Conservation (phyloP, 2,113 vertebrate species). For the Suncus etruscus region DNA sequence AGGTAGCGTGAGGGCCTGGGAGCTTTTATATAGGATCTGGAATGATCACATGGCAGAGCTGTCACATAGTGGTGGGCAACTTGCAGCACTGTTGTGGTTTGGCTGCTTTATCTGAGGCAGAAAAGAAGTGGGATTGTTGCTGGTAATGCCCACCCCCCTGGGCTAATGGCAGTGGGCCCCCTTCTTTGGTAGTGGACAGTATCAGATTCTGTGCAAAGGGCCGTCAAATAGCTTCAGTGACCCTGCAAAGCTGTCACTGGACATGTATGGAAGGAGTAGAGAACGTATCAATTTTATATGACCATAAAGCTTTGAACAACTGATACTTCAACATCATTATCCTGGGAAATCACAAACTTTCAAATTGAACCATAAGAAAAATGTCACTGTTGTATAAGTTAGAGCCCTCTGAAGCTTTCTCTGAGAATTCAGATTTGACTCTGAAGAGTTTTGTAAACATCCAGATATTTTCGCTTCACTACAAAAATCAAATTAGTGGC, state of each 20-base stretch:
- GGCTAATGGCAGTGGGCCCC: background rate
- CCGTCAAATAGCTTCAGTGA: no score
- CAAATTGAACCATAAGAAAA: background rate
- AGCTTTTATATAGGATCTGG: no score
- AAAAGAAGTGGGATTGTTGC: background rate
- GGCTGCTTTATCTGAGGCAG: slow-evolving; percentile 14
- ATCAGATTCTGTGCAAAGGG: background rate
- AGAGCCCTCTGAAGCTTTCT: background rate
- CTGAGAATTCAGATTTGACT: background rate
- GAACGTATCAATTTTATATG: background rate
- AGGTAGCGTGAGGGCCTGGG: background rate
- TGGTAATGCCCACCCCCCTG: background rate
- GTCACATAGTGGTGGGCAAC: background rate
- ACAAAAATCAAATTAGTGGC: background rate
- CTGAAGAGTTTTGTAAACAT: background rate
- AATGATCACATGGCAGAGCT: background rate
- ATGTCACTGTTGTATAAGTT: background rate
- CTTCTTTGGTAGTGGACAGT: background rate
- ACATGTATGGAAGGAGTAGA: background rate
- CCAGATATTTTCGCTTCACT: slow-evolving; percentile 11
- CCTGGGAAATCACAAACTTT: background rate
- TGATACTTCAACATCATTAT: slow-evolving; percentile 1
- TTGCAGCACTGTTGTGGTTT: background rate
- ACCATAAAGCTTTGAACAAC: background rate
- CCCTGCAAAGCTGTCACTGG: background rate